Base-by-base conservation (phyloP, 2,797 vertebrate species). In the Arremon aurantiirostris region DNA sequence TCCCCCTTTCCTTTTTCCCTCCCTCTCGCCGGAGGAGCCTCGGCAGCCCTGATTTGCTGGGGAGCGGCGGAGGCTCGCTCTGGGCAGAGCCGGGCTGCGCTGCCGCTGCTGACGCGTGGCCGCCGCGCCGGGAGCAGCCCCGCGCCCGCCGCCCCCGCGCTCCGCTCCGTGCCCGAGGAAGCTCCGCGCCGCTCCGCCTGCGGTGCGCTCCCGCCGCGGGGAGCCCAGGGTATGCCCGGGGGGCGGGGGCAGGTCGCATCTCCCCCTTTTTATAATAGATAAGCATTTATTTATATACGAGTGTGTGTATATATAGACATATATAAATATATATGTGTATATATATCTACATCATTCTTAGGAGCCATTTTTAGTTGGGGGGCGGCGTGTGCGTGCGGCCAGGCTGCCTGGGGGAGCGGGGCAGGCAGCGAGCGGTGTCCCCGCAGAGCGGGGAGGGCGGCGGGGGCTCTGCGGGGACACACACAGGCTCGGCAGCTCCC, bases 311-410 rank as follows among this genome's bases (percentile, higher is more conserved):
- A 9, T 9, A 35, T 28, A 47, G 9, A 57, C 5, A 22, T 35
- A 17, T 35, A 50, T 13, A 60, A 7, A 46, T 37, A 22, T 20
- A 13, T 56, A 11, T 23, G 14, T n/a, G 3, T 50, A 28, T 37
- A 46, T 41, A 32, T 37, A 30, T 6, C 80, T 32, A 24, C 47
- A 55, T 44, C 27, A 12, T 73, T 61, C 50, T 55, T 79, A 95
- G 96, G 79, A 97, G 96, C 97, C 97, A 97, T 97, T 88, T 98
- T 97, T 89, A 73, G 97, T 59, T 80, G 66, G 39, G n/a, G 34
- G 32, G 60, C 50, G 24, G 26, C 9, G 41, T 81, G 75, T 81
- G 75, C 15, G 47, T 19, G 37, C 61, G 44, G 57, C 61, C 56
- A 28, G 42, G 34, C 22, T 70, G 61, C 41, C 57, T 8, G 34